Evolutionary conservation across 1,140 invertebrate genomes (phyloP), one percentile per base, ranked within the genome.

Genomic region (Diprion similis): DNA sequence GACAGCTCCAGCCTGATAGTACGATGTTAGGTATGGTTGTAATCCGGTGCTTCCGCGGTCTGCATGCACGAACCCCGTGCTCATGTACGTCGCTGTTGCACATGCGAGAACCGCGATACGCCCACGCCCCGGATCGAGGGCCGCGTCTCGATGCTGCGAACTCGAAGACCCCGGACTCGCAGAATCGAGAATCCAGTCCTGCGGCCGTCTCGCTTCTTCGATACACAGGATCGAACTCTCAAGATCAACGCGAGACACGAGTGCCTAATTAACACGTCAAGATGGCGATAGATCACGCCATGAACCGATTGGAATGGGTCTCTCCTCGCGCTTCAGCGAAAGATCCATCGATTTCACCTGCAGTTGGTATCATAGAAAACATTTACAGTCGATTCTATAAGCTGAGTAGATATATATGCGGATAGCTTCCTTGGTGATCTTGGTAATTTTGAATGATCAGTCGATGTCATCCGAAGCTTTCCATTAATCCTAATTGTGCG

Each of bases 1-100:
- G 73, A 74, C 71, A 71, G 79, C 80, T 81, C 80, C 78, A 77
- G 79, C 4, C 51, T 59, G 51, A 59, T 59, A 59, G 51, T 59
- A 59, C 11, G 24, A 37, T 37, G 51, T 59, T 59, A 59, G 51
- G 51, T 8, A 3, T 59, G 48, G 68, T 74, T 67, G 74, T 51
- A 72, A 59, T 71, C 46, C 59, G 46, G n/a, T 64, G 72, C 71
- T 68, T 73, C 74, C 72, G 51, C n/a, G 51, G 51, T 59, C 11
- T 59, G n/a, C 51, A 59, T 17, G 51, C 51, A 59, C 24, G 24
- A 37, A 37, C 24, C 24, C 24, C 24, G 24, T 37, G 24, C 24
- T 37, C 24, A 37, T 37, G 24, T 37, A 37, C 24, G 24, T 37
- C 24, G 24, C 24, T 37, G 51, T 59, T 15, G 11, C 51, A 59